These are phyloP conservation scores for Euthynnus affinis DNA, from an alignment of 2,797 vertebrate genomes.

Conservation along the genomic window DNA sequence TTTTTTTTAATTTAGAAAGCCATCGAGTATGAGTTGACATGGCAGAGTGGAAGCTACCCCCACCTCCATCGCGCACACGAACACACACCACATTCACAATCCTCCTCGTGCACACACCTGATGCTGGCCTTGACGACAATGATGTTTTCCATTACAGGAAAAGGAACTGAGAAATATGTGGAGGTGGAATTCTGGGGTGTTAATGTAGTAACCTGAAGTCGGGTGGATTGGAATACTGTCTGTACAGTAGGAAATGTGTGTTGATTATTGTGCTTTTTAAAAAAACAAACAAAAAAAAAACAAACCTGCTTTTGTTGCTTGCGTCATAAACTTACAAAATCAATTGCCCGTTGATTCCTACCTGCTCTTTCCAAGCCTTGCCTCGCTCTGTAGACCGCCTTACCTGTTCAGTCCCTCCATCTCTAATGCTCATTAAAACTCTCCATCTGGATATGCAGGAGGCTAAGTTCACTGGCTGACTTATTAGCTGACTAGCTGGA, in stretches of 20 bases:
- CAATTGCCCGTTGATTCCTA: constrained; percentile 23
- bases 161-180: constrained; percentile 64
- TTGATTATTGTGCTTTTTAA: constrained; percentile 45
- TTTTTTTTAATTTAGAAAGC: constrained; percentile 76
- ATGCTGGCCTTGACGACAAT: constrained; percentile 80
- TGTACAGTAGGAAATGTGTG: constrained; percentile 32
- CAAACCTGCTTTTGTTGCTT: constrained; percentile 26
- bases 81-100: constrained; percentile 32
- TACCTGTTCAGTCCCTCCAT: constrained; percentile 65
- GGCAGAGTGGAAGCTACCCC: constrained; percentile 68
- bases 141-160: constrained; percentile 76
- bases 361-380: constrained; percentile 18
- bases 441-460: constrained; percentile 74
- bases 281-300: too few relatives aligned
- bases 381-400: constrained; percentile 26
- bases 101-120: constrained; percentile 56
- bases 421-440: constrained; percentile 76
- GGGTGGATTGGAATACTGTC: constrained; percentile 52
- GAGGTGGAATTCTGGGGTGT: constrained; percentile 58
- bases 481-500: constrained; percentile 64
- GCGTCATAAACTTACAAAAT: constrained; percentile 23
- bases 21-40: constrained; percentile 77
- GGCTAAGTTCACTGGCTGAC: constrained; percentile 62
- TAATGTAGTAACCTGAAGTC: constrained; percentile 52
- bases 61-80: constrained; percentile 25